A percentile compares a stretch with the other conserved stretches of the same genome.
These are phyloP conservation scores for human (Homo sapiens) DNA, from an alignment of 2,113 vertebrate species.

Conservation along the genomic window DNA sequence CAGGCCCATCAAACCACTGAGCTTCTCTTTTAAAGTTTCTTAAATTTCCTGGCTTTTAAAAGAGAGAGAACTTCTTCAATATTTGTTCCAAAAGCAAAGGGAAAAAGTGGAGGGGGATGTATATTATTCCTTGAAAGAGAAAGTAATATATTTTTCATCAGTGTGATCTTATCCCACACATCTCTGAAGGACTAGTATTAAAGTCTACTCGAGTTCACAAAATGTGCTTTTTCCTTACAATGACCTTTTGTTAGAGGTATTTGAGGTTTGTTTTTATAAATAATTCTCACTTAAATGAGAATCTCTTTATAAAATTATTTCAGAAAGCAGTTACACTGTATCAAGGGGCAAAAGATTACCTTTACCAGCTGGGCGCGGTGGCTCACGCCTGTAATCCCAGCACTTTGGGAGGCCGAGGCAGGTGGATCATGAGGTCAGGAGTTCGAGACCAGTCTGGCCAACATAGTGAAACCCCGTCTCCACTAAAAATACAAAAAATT, in stretches of 20 bases:
- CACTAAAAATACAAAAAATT: too few relatives aligned
- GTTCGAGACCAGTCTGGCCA: too few relatives aligned
- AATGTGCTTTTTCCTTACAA: background rate
- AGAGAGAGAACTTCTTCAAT: background rate
- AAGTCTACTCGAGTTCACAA: background rate
- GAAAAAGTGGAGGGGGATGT: background rate
- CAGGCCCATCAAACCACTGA: background rate
- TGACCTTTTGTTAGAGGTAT: background rate
- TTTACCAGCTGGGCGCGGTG: background rate
- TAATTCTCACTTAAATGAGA: slow-evolving; percentile 28
- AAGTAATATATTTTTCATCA: background rate
- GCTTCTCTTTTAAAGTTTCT: background rate
- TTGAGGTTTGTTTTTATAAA: slow-evolving; percentile 34
- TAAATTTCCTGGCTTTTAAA: slow-evolving; percentile 22
- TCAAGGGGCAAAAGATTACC: background rate
- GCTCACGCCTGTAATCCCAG: too few relatives aligned
- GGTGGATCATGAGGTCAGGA: too few relatives aligned
- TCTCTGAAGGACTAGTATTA: background rate
- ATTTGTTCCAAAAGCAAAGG: background rate
- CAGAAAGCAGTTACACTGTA: background rate
- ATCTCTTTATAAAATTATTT: slow-evolving; percentile 10
- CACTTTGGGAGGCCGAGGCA: too few relatives aligned
- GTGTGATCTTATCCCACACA: background rate
- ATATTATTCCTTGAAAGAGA: slow-evolving; percentile 27
- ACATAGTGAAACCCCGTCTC: too few relatives aligned